Evolutionary conservation across 2,888 invertebrate genomes (phyloP).

Genomic region (Thumatha senex): DNA sequence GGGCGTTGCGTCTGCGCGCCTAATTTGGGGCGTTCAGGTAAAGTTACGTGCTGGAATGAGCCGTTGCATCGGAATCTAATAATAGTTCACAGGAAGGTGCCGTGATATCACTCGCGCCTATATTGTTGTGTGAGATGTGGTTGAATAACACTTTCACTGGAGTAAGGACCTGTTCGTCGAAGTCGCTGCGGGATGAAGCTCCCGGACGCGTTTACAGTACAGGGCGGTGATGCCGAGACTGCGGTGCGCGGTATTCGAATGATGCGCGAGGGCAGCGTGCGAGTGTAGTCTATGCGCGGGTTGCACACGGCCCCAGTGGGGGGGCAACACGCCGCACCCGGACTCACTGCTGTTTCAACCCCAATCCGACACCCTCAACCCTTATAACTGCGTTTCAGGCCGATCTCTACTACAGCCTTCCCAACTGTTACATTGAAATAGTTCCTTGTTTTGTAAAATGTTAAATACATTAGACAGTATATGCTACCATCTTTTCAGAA

Average conservation of each 20-base stretch:
- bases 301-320: constrained; percentile 83
- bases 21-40: constrained; percentile 84
- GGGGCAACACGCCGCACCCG: constrained; percentile 63
- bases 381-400: constrained; percentile 6
- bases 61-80: constrained; percentile 66
- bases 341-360: constrained; percentile 43
- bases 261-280: constrained; percentile 75
- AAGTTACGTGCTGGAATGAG: constrained; percentile 78
- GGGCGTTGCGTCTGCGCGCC: constrained; percentile 74
- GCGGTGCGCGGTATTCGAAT: constrained; percentile 82
- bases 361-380: constrained; percentile 21
- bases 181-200: constrained; percentile 79
- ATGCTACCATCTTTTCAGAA: too few relatives aligned
- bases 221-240: constrained; percentile 78
- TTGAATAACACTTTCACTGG: constrained; percentile 71
- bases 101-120: constrained; percentile 70
- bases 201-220: constrained; percentile 79
- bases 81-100: constrained; percentile 72
- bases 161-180: constrained; percentile 81
- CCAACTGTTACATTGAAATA: not conserved
- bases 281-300: constrained; percentile 78
- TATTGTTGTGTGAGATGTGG: constrained; percentile 42
- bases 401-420: not conserved
- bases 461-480: too few relatives aligned
- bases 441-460: too few relatives aligned